phyloP scores from a whole-genome alignment of 2,888 invertebrate genomes.

The Atrina japonica region DNA sequence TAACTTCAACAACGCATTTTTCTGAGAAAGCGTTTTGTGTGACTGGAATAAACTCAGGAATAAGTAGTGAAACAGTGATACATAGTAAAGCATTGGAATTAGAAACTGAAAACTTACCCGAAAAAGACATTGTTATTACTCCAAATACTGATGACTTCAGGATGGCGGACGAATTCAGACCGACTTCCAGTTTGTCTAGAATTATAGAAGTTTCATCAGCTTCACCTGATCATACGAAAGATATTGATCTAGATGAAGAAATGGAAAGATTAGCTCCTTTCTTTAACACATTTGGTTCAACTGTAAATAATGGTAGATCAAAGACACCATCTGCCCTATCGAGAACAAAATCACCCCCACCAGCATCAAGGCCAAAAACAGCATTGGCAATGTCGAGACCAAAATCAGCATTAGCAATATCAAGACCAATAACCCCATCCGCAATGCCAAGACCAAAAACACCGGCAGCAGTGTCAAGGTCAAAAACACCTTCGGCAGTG shows the following conservation, averaged over 20 bases:
- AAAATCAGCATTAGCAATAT: constrained; percentile 9
- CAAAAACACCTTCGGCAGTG: too few species aligned
- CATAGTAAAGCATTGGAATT: constrained; percentile 24
- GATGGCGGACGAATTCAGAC: constrained; percentile 15
- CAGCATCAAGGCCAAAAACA: not conserved
- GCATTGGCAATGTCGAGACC: constrained; percentile 4
- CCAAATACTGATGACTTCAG: not conserved
- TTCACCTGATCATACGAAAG: constrained; percentile 36
- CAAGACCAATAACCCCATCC: constrained; percentile 11
- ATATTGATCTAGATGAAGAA: constrained; percentile 28
- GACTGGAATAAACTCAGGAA: constrained; percentile 33
- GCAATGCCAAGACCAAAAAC: constrained; percentile 12
- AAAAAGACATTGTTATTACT: constrained; percentile 9
- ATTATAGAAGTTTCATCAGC: constrained; percentile 44
- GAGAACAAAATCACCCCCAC: constrained; percentile 20
- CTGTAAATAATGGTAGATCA: not conserved
- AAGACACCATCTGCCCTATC: constrained; percentile 5
- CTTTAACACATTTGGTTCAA: not conserved
- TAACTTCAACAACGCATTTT: constrained; percentile 13
- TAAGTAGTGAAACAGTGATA: not conserved
- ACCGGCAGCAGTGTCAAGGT: too few species aligned
- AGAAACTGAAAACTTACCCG: constrained; percentile 24
- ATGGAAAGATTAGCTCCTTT: not conserved
- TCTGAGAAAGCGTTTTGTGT: constrained; percentile 44
- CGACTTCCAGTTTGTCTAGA: constrained; percentile 33